Base-by-base conservation (phyloP, 2,888 invertebrate species). In the Euphydryas editha region DNA sequence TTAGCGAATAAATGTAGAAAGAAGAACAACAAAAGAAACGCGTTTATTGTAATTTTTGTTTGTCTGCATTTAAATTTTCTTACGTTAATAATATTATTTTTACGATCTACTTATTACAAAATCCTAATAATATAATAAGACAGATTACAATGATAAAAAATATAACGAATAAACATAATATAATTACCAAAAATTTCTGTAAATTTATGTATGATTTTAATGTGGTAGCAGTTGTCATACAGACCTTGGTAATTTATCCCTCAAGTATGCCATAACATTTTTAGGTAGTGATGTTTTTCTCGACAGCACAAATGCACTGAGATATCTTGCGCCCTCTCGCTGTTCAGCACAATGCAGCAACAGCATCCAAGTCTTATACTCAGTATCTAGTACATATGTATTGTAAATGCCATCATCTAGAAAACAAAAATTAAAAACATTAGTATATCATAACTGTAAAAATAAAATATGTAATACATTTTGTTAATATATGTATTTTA, bases 261-360 rank as follows among this genome's bases (percentile, higher is more conserved):
- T 91, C n/a, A 96, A 88, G 81, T 96, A 96, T 24, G 96, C 95
- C 85, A 95, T 94, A 21, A 96, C 96, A 78, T 96, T 96, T 72
- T 93, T 91, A 0, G 93, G 94, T 20, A 95, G 86, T 1, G 85
- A 83, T 0, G 91, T 86, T 56, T 90, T 93, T 47, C 95, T 84
- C 47, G 97, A 96, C 86, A 98, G 94, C 42, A 97, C 94, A 79
- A 97, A 95, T 58, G 97, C 97, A 30, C 97, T 97, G 44, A 98
- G 90, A 82, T 97, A 98, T 57, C 97, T 92, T 0, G 96, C 94
- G 51, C 95, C 96, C 62, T 90, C 89, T 74, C 95, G 95, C 84
- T 97, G 97, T 79, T 97, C 97, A 0, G 97, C 97, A 76, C 98
- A 97, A 80, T 98, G 97, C 80, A 98, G 94, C 36, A 97, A 90